Evolutionary conservation across 2,888 invertebrate genomes (phyloP), one percentile per base, ranked within the genome.

Genomic region (Cheilosia variabilis): DNA sequence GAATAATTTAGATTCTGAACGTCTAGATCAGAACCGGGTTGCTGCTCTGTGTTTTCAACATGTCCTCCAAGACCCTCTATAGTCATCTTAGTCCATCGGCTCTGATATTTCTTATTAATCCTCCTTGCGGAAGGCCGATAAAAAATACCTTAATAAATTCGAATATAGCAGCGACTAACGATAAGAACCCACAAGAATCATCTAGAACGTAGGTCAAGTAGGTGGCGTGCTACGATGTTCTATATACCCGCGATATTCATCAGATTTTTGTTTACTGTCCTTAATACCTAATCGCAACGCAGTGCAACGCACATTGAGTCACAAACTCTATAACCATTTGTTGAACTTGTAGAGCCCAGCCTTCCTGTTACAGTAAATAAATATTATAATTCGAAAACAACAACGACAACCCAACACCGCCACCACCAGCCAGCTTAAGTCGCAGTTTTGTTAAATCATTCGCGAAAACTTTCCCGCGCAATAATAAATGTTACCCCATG

Each of bases 361-460:
- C 72, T 68, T 73, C 50, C 55, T 69, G 19, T 55, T 47, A 52
- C 41, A 73, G 63, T 68, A 52, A 78, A 60, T 55, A 77, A 77
- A 77, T 37, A 53, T 22, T 55, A 77, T 9, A 17, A 22, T 15
- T 24, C 31, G 34, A 13, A 34, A 37, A 47, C 47, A 19, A 31
- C 27, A 63, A 60, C 60, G 15, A 37, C 57, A 34, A 10, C 10
- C 19, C 19, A 50, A 9, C 22, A 50, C 50, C 15, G 45, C 24
- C n/a, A 72, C 50, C 68, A 65, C 53, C 45, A 43, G 3, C 37
- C 47, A 79, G 9, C 24, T 41, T 77, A 79, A 84, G 73, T 60
- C 83, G 75, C 55, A 84, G 79, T 84, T 79, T 57, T 76, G 50
- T 69, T 84, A 41, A 79, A 79, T 73, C 79, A 69, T 63, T 24